phyloP scores from a whole-genome alignment of 2,797 vertebrate genomes.

The Centroberyx gerrardi region DNA sequence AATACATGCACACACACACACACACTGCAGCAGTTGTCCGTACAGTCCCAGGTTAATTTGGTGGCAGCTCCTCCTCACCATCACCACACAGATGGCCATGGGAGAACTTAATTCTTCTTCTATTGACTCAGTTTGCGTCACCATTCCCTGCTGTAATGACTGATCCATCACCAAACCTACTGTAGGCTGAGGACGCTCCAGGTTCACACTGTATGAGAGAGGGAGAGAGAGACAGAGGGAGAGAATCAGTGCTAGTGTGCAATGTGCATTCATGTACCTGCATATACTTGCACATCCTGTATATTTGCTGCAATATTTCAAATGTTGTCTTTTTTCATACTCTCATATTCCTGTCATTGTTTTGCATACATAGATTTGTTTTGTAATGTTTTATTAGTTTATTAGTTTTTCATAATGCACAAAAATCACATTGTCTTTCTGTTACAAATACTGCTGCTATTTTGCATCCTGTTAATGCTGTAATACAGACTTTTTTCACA shows the following conservation, averaged over 20 bases:
- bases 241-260: constrained; percentile 9
- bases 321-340: no score
- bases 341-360: neutral
- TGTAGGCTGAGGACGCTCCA: constrained; percentile 48
- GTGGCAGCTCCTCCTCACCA: constrained; percentile 68
- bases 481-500: no score
- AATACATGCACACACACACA: constrained; percentile 31
- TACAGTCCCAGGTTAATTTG: constrained; percentile 77
- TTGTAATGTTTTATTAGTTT: neutral
- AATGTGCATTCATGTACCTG: neutral
- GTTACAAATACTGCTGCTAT: no score
- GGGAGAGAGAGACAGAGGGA: constrained; percentile 6
- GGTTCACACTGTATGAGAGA: constrained; percentile 34
- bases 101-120: constrained; percentile 82
- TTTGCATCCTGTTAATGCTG: no score
- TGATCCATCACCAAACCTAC: constrained; percentile 78
- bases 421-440: no score
- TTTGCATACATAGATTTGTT: neutral
- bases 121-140: constrained; percentile 78
- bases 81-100: constrained; percentile 81
- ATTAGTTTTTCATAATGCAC: neutral
- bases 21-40: constrained; percentile 43
- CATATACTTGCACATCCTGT: neutral
- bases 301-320: neutral
- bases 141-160: constrained; percentile 71